Percentiles rank a stretch among this genome's conserved stretches.
phyloP scores from a whole-genome alignment of 1,140 invertebrate species.

The Hylaeus volcanicus region DNA sequence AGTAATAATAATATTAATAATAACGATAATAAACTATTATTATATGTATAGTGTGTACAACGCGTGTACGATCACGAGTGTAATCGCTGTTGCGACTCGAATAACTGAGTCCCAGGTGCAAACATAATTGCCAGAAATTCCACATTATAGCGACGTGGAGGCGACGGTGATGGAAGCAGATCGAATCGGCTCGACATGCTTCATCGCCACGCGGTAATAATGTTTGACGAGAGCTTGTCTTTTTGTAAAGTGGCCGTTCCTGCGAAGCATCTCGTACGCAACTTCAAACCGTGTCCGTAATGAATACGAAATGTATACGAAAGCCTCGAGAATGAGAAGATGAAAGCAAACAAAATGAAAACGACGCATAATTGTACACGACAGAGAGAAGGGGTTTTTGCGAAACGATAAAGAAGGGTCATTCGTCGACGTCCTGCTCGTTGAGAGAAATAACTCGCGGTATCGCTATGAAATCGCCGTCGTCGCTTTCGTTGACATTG shows the following conservation, averaged over 20 bases:
- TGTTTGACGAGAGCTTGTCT: neutral
- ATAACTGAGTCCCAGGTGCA: neutral
- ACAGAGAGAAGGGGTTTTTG: slow-evolving; percentile 51
- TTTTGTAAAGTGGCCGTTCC: neutral
- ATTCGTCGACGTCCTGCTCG: neutral
- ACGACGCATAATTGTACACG: slow-evolving; percentile 54
- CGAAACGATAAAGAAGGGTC: neutral
- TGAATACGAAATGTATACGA: slow-evolving; percentile 45
- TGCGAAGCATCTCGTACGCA: neutral
- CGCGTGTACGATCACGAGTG: neutral
- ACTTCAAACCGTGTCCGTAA: neutral
- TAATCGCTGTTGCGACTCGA: neutral
- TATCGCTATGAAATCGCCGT: neutral
- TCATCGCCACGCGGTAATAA: neutral
- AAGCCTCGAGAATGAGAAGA: slow-evolving; percentile 19
- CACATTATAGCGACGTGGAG: neutral
- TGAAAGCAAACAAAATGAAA: slow-evolving; percentile 5
- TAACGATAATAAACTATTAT: neutral
- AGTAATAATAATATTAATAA: neutral
- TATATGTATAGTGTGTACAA: neutral
- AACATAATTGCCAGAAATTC: neutral
- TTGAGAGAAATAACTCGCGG: neutral
- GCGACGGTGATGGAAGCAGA: neutral
- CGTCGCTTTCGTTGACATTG: neutral
- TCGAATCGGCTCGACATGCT: neutral